Conservation (phyloP, 35 echinoderm and acorn worm species). For the Anneissia japonica region DNA sequence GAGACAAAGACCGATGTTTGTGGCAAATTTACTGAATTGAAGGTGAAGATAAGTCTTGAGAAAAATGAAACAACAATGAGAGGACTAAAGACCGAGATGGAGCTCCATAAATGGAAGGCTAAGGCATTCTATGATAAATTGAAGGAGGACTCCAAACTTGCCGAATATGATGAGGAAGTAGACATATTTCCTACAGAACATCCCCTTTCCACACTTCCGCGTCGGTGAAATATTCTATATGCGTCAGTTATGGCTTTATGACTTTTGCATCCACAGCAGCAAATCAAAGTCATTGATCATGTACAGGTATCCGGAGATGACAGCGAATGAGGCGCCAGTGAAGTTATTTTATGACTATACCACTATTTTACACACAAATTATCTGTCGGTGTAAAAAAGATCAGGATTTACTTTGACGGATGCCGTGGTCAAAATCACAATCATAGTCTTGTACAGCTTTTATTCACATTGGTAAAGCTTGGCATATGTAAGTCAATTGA, state of each 20-base stretch:
- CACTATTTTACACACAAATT: neutral
- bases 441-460: too few species aligned
- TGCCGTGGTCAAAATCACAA: constrained; percentile 4
- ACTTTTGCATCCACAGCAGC: constrained; percentile 9
- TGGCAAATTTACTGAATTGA: neutral
- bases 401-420: constrained; percentile 11
- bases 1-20: constrained; percentile 14
- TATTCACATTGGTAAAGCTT: too few species aligned
- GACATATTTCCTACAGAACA: neutral
- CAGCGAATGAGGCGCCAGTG: neutral
- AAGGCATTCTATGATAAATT: constrained; percentile 13
- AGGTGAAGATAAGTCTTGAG: constrained; percentile 5
- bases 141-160: neutral
- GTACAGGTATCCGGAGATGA: constrained; percentile 20
- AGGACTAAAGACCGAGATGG: neutral
- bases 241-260: neutral
- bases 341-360: constrained; percentile 4
- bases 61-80: neutral
- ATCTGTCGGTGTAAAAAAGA: neutral
- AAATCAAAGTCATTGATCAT: constrained; percentile 2
- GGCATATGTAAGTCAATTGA: too few species aligned
- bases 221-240: constrained; percentile 28
- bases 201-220: neutral
- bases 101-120: constrained; percentile 18
- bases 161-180: neutral